A percentile compares a stretch with the other conserved stretches of the same genome.
Evolutionary conservation across 2,888 invertebrate genomes (phyloP).

Genomic region (Conomelus anceps): DNA sequence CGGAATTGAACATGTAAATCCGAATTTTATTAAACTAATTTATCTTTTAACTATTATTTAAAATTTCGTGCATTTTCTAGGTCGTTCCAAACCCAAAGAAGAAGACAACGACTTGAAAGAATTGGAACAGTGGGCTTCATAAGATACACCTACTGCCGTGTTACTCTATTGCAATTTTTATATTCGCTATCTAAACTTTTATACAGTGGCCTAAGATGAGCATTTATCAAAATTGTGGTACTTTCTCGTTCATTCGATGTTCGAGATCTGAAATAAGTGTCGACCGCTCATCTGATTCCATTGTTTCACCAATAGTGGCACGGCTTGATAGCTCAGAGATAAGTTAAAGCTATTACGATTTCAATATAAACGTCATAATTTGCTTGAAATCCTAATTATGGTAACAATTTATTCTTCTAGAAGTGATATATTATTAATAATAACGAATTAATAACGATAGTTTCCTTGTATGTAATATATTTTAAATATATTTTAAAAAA

Average conservation of each 20-base stretch:
- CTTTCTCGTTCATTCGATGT: neutral
- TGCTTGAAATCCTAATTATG: neutral
- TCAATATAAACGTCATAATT: neutral
- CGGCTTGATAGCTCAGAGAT: neutral
- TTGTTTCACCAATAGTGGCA: neutral
- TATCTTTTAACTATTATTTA: no score
- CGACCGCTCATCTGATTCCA: neutral
- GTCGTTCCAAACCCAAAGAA: conserved; percentile 48
- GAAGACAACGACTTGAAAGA: conserved; percentile 70
- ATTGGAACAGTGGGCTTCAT: conserved; percentile 67
- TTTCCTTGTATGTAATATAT: neutral
- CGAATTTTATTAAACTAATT: no score
- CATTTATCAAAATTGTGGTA: neutral
- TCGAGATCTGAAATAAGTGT: neutral
- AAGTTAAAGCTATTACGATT: neutral
- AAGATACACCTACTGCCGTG: conserved; percentile 38
- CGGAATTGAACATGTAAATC: no score
- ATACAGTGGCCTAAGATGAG: neutral
- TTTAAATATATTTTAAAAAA: neutral
- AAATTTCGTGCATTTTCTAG: conserved; percentile 12
- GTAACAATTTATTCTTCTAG: neutral
- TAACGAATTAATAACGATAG: neutral
- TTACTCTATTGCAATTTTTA: neutral
- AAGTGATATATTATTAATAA: neutral
- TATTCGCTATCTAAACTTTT: neutral